Evolutionary conservation across 1,140 invertebrate species (phyloP).

Genomic region (Drosophila virilis): DNA sequence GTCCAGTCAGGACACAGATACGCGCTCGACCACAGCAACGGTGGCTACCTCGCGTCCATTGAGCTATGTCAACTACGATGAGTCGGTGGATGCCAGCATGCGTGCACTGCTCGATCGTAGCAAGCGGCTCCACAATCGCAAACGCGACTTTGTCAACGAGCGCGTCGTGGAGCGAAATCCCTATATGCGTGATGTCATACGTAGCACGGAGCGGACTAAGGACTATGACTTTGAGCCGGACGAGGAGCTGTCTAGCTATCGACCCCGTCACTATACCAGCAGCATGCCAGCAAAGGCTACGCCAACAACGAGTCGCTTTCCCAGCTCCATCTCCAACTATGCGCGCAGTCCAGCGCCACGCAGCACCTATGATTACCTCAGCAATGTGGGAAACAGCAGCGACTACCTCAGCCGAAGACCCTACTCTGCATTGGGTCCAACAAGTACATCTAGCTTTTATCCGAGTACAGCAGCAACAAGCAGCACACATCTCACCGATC

Average conservation of each 20-base stretch:
- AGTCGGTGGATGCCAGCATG: slow-evolving; percentile 66
- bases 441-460: slow-evolving; percentile 45
- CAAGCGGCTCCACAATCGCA: slow-evolving; percentile 74
- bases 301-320: slow-evolving; percentile 55
- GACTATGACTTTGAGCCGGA: slow-evolving; percentile 53
- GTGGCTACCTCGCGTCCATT: slow-evolving; percentile 56
- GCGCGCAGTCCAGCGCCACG: slow-evolving; percentile 26
- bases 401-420: slow-evolving; percentile 56
- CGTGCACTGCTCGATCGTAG: slow-evolving; percentile 74
- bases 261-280: slow-evolving; percentile 57
- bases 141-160: slow-evolving; percentile 82
- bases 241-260: slow-evolving; percentile 60
- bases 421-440: slow-evolving; percentile 30
- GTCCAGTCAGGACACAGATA: slow-evolving; percentile 67
- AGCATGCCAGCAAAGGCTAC: slow-evolving; percentile 9
- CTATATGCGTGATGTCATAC: slow-evolving; percentile 75
- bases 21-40: slow-evolving; percentile 57
- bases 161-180: slow-evolving; percentile 80
- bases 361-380: slow-evolving; percentile 66
- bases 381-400: slow-evolving; percentile 24
- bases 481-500: slow-evolving; percentile 65
- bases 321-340: slow-evolving; percentile 46
- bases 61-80: slow-evolving; percentile 47
- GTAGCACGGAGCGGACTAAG: slow-evolving; percentile 50
- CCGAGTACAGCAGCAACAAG: slow-evolving; percentile 39